phyloP scores from a whole-genome alignment of 2,113 vertebrate genomes.

The Burhinus bistriatus region DNA sequence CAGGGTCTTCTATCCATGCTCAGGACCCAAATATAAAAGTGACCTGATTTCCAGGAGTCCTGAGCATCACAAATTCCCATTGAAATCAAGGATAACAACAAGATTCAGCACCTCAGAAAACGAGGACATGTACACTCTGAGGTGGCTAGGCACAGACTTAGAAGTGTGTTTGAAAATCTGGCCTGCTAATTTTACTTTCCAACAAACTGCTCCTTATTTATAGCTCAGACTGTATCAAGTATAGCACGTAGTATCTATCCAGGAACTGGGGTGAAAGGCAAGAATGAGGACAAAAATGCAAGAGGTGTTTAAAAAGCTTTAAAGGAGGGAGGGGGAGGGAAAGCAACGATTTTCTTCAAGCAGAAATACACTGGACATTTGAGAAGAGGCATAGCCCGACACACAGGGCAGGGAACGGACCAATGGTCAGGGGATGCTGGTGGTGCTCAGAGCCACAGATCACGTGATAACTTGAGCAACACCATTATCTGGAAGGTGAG shows the following conservation, averaged over 20 bases:
- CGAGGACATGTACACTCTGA: neutral
- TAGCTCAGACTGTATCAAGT: slow-evolving; percentile 49
- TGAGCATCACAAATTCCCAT: neutral
- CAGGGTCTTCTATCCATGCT: neutral
- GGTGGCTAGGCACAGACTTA: slow-evolving; percentile 40
- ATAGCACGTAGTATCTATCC: slow-evolving; percentile 49
- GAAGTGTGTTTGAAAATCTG: slow-evolving; percentile 22
- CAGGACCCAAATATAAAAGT: neutral
- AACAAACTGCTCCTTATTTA: slow-evolving; percentile 59
- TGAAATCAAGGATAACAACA: slow-evolving; percentile 47
- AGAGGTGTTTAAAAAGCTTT: neutral
- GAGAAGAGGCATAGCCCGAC: neutral
- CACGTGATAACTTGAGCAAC: neutral
- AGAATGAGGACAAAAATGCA: slow-evolving; percentile 51
- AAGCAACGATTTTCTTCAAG: neutral
- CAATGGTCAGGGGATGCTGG: neutral
- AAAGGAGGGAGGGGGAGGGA: neutral
- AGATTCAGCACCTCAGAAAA: slow-evolving; percentile 44
- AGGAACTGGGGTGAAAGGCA: slow-evolving; percentile 63
- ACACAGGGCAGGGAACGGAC: neutral
- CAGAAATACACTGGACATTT: neutral
- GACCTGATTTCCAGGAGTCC: slow-evolving; percentile 41
- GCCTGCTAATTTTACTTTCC: slow-evolving; percentile 57
- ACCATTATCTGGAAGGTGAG: neutral
- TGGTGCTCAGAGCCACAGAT: neutral